phyloP scores from a whole-genome alignment of 1,140 invertebrate genomes.

The Sipha flava region DNA sequence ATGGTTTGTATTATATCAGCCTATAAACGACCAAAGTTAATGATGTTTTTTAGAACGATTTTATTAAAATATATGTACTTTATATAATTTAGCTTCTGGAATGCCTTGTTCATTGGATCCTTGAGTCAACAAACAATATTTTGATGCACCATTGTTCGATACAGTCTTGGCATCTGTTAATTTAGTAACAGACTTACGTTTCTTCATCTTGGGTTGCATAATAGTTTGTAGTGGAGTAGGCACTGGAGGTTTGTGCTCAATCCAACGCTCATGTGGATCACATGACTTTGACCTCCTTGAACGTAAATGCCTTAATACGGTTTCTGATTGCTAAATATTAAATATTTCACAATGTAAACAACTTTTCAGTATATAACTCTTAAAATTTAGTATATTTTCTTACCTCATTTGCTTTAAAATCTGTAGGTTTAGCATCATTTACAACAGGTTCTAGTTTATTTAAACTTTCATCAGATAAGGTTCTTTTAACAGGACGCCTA shows the following conservation, averaged over 20 bases:
- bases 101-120: conserved; percentile 84
- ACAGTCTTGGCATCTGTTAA: conserved; percentile 63
- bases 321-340: conserved; percentile 1
- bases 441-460: not conserved
- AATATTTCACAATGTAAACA: not conserved
- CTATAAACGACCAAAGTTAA: conserved; percentile 43
- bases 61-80: conserved; percentile 48
- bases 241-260: conserved; percentile 77
- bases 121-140: conserved; percentile 87
- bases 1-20: conserved; percentile 85
- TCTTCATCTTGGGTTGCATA: conserved; percentile 70
- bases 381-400: not conserved
- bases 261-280: conserved; percentile 63
- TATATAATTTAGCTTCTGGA: conserved; percentile 85
- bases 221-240: conserved; percentile 71
- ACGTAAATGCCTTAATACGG: not conserved
- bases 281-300: conserved; percentile 59
- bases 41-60: not conserved
- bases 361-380: not conserved
- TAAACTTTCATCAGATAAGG: conserved; percentile 11
- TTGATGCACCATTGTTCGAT: conserved; percentile 62
- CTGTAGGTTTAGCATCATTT: not conserved
- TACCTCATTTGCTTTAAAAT: not conserved
- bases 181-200: conserved; percentile 74
- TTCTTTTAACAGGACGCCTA: not conserved